Evolutionary conservation across 1,140 invertebrate genomes (phyloP).

Genomic region (Cepaea nemoralis): DNA sequence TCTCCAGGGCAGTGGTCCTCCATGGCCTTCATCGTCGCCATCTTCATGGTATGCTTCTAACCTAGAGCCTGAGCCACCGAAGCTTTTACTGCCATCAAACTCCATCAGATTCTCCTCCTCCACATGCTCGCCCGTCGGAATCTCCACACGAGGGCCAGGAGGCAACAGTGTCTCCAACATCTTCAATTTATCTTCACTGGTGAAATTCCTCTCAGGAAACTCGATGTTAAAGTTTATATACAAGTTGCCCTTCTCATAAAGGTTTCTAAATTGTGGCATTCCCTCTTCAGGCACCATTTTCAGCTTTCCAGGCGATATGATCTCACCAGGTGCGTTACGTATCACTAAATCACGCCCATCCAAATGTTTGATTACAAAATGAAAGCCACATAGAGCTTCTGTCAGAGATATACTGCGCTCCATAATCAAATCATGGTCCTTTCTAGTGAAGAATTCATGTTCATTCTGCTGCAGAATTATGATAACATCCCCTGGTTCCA

Average conservation of each 20-base stretch:
- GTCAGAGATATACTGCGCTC: conserved; percentile 83
- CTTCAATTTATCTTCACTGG: conserved; percentile 81
- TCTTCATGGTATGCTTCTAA: conserved; percentile 78
- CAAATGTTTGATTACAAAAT: conserved; percentile 91
- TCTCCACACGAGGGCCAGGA: conserved; percentile 77
- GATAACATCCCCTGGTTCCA: conserved; percentile 92
- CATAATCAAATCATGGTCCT: conserved; percentile 88
- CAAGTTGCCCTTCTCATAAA: conserved; percentile 94
- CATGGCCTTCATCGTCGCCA: conserved; percentile 77
- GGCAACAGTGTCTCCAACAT: conserved; percentile 82
- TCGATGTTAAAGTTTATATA: conserved; percentile 93
- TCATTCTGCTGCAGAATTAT: conserved; percentile 96
- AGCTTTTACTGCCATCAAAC: conserved; percentile 76
- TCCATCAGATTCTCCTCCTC: conserved; percentile 87
- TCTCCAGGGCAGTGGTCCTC: too few relatives aligned
- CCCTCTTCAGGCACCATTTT: conserved; percentile 93
- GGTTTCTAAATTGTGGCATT: conserved; percentile 97
- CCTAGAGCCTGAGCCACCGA: conserved; percentile 77
- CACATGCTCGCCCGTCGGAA: conserved; percentile 82
- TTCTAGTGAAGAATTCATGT: conserved; percentile 85
- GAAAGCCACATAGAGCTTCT: conserved; percentile 96
- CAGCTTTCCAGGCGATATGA: conserved; percentile 89
- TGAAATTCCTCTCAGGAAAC: conserved; percentile 85
- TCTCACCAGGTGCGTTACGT: conserved; percentile 84
- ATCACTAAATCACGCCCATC: conserved; percentile 92